A percentile compares a stretch with the other conserved stretches of the same genome.
Conservation (phyloP, 2,888 invertebrate genomes). For the Helicoverpa assulta region DNA sequence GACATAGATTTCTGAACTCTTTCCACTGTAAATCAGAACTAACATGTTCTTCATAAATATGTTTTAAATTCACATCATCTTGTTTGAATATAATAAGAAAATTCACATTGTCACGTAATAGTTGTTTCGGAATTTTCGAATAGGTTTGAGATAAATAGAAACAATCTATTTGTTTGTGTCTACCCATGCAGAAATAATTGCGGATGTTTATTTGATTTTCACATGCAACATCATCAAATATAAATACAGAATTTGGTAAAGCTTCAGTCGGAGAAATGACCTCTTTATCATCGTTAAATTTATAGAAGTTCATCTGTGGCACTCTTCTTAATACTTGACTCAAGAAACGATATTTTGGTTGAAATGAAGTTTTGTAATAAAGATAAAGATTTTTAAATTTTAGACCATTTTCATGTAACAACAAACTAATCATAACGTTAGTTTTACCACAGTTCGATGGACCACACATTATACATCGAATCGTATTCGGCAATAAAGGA, state of each 20-base stretch:
- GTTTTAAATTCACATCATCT: too few relatives aligned
- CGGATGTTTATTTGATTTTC: slow-evolving; percentile 28
- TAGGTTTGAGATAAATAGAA: too few relatives aligned
- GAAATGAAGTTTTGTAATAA: slow-evolving; percentile 9
- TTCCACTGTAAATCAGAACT: too few relatives aligned
- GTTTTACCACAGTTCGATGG: slow-evolving; percentile 16
- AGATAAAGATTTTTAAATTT: slow-evolving; percentile 16
- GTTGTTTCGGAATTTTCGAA: too few relatives aligned
- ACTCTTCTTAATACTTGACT: neutral
- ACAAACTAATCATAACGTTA: slow-evolving; percentile 13
- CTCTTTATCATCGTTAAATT: too few relatives aligned
- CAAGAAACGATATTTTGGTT: slow-evolving; percentile 11
- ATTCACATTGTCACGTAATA: too few relatives aligned
- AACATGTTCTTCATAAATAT: too few relatives aligned
- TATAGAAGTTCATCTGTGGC: too few relatives aligned
- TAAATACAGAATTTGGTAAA: slow-evolving; percentile 10
- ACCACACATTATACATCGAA: slow-evolving; percentile 14
- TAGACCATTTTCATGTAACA: slow-evolving; percentile 14
- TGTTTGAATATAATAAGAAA: too few relatives aligned
- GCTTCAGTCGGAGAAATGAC: slow-evolving; percentile 13
- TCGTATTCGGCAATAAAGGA: slow-evolving; percentile 22
- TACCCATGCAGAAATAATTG: slow-evolving; percentile 35
- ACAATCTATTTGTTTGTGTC: slow-evolving; percentile 29
- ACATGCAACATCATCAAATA: slow-evolving; percentile 13
- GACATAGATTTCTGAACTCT: too few relatives aligned